A percentile compares a stretch with the other conserved stretches of the same genome.
These are phyloP conservation scores for Amphipoea lucens DNA, from an alignment of 2,888 invertebrate genomes.

Conservation along the genomic window DNA sequence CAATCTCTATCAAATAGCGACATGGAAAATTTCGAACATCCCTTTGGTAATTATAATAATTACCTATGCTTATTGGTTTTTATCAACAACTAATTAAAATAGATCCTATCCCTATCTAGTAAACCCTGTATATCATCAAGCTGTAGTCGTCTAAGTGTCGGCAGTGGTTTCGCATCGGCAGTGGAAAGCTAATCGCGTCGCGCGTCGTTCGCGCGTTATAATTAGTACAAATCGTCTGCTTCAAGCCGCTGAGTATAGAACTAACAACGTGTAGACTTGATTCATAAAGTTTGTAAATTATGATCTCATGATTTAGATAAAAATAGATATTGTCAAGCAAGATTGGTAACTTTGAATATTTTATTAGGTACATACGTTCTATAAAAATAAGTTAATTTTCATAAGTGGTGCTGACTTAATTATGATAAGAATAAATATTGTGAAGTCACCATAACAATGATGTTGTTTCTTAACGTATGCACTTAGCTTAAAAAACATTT, in stretches of 20 bases:
- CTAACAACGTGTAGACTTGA: constrained; percentile 72
- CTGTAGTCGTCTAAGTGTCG: constrained; percentile 55
- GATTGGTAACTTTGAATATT: background rate
- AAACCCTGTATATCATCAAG: constrained; percentile 42
- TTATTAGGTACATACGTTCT: background rate
- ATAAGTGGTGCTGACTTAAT: background rate
- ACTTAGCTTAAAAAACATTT: too few species aligned
- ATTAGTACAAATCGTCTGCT: constrained; percentile 89
- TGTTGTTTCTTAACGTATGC: background rate
- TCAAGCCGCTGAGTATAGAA: constrained; percentile 73
- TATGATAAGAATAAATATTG: background rate
- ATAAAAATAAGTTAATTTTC: background rate
- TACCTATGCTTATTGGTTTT: background rate
- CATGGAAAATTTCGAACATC: background rate
- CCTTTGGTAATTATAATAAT: background rate
- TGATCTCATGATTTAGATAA: background rate
- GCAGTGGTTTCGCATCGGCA: constrained; percentile 72
- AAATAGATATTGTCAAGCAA: constrained; percentile 6
- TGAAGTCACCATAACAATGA: background rate
- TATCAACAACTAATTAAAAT: background rate
- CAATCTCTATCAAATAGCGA: background rate
- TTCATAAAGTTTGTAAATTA: constrained; percentile 1
- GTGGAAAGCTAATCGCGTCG: constrained; percentile 86
- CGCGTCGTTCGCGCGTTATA: constrained; percentile 88
- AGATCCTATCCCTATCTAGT: background rate